Conservation (phyloP, 1,140 invertebrate species). For the Chironomus striatipennis region DNA sequence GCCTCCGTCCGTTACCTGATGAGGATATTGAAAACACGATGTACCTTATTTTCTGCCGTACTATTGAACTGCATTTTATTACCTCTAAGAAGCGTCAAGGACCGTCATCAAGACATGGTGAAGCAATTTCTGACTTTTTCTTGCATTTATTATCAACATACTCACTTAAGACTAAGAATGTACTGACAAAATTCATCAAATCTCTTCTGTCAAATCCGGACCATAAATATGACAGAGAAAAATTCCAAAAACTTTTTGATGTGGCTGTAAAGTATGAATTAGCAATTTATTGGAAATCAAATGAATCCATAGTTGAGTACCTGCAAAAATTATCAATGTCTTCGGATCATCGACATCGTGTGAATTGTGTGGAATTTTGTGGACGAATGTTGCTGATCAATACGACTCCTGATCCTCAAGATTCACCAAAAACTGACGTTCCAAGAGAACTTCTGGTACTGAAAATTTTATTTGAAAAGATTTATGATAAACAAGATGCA, state of each 20-base stretch:
- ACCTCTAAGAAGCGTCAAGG: not conserved
- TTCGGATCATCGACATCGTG: not conserved
- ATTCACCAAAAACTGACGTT: not conserved
- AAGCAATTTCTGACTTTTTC: not conserved
- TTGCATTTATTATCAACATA: not conserved
- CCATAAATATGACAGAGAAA: constrained; percentile 12
- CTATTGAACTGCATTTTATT: not conserved
- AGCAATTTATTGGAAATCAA: constrained; percentile 11
- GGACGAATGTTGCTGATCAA: not conserved
- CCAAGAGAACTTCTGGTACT: not conserved
- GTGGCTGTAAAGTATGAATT: constrained; percentile 12
- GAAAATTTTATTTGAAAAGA: not conserved
- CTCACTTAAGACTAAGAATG: not conserved
- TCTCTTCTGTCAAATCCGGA: not conserved
- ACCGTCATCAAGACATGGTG: not conserved
- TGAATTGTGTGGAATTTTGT: constrained; percentile 17
- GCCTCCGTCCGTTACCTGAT: not conserved
- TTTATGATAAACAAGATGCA: not conserved
- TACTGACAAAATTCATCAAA: not conserved
- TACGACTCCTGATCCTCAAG: not conserved
- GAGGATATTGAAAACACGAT: not conserved
- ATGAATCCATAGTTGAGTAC: constrained; percentile 13
- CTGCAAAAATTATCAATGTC: not conserved
- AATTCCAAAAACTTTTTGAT: not conserved
- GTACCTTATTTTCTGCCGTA: not conserved